Percentiles rank a stretch among this genome's conserved stretches.
Evolutionary conservation across 2,888 invertebrate genomes (phyloP).

Genomic region (Athetis lepigone): DNA sequence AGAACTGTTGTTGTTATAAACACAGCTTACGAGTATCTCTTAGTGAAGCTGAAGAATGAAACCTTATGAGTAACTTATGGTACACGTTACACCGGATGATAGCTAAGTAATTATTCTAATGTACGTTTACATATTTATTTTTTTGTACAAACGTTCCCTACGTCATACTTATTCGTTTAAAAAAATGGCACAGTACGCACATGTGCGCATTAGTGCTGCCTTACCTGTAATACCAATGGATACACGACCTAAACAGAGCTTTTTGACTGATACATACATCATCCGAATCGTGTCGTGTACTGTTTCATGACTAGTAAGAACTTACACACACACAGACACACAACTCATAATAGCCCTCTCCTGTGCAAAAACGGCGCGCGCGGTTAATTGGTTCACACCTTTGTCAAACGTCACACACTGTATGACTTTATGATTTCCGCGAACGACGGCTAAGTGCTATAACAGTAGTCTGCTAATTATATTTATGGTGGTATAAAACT

Average conservation of each 20-base stretch:
- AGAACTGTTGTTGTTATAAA: slow-evolving; percentile 26
- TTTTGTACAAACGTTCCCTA: no score
- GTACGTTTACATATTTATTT: no score
- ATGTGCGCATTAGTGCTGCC: no score
- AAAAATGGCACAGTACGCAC: no score
- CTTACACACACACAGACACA: slow-evolving; percentile 3
- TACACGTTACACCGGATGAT: not conserved
- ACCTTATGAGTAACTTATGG: not conserved
- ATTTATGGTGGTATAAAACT: not conserved
- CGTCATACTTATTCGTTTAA: no score
- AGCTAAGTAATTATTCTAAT: not conserved
- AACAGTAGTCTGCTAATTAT: slow-evolving; percentile 29
- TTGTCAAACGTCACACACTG: slow-evolving; percentile 42
- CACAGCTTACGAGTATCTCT: not conserved
- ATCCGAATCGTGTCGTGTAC: slow-evolving; percentile 30
- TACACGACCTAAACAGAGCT: slow-evolving; percentile 3
- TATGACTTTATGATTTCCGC: slow-evolving; percentile 49
- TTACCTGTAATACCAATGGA: not conserved
- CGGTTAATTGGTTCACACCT: slow-evolving; percentile 61
- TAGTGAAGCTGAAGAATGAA: not conserved
- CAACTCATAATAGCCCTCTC: slow-evolving; percentile 23
- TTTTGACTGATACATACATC: slow-evolving; percentile 26
- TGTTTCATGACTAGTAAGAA: slow-evolving; percentile 44
- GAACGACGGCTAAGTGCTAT: slow-evolving; percentile 24
- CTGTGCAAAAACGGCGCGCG: slow-evolving; percentile 39